Evolutionary conservation across 2,888 invertebrate species (phyloP).

Genomic region (Adelognathus sp.): DNA sequence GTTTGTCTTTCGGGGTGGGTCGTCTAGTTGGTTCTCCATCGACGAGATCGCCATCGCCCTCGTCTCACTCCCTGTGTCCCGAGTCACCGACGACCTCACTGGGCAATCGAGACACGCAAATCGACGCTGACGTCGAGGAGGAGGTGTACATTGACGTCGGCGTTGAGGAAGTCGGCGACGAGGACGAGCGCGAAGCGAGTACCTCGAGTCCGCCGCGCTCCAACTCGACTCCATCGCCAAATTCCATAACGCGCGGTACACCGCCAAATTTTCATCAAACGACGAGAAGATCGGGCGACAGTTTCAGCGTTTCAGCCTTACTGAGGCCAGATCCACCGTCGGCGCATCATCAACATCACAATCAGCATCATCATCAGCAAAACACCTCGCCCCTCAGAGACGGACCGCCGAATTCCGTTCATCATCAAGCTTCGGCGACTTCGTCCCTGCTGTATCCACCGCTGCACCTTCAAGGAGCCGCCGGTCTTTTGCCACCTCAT

Average conservation of each 20-base stretch:
- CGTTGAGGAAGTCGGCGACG: slow-evolving; percentile 78
- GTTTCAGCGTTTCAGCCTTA: slow-evolving; percentile 92
- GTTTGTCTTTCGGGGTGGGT: slow-evolving; percentile 92
- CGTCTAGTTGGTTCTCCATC: slow-evolving; percentile 85
- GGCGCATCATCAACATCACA: slow-evolving; percentile 82
- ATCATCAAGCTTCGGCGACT: slow-evolving; percentile 82
- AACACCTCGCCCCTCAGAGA: slow-evolving; percentile 80
- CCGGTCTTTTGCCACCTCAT: slow-evolving; percentile 80
- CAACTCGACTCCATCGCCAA: slow-evolving; percentile 73
- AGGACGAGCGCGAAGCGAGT: slow-evolving; percentile 75
- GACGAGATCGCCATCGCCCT: slow-evolving; percentile 76
- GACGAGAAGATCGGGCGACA: slow-evolving; percentile 86
- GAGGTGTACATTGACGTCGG: slow-evolving; percentile 79
- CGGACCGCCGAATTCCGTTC: slow-evolving; percentile 41
- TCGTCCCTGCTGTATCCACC: slow-evolving; percentile 81
- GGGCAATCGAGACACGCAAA: slow-evolving; percentile 74
- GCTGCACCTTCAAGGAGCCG: slow-evolving; percentile 77
- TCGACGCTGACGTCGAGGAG: slow-evolving; percentile 76
- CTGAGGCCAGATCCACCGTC: slow-evolving; percentile 90
- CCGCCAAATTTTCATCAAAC: slow-evolving; percentile 72
- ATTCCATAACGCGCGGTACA: slow-evolving; percentile 69
- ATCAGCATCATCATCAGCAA: slow-evolving; percentile 78
- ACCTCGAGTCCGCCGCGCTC: slow-evolving; percentile 74
- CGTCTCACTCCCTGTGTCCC: slow-evolving; percentile 74
- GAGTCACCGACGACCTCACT: slow-evolving; percentile 74